Evolutionary conservation across 2,113 vertebrate genomes (phyloP).

Genomic region (Xenopus tropicalis): DNA sequence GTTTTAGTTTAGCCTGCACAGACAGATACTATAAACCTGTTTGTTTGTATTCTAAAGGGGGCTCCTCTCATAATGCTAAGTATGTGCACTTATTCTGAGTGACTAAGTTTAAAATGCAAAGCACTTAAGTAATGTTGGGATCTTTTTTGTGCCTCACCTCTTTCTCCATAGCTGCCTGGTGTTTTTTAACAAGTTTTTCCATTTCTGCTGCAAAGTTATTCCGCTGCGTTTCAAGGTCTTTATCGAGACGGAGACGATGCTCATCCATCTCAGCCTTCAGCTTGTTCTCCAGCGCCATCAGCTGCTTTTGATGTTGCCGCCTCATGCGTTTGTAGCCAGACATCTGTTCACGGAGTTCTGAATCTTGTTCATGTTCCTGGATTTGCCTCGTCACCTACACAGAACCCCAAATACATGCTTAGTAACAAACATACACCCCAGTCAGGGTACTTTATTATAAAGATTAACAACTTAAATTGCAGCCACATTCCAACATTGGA

Average conservation of each 20-base stretch:
- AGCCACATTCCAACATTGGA: no score
- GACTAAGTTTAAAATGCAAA: no score
- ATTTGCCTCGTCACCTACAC: constrained; percentile 93
- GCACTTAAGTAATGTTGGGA: no score
- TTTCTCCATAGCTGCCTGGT: constrained; percentile 94
- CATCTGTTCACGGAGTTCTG: constrained; percentile 95
- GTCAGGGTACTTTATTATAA: background rate
- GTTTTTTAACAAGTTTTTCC: constrained; percentile 97
- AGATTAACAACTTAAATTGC: no score
- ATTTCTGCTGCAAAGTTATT: constrained; percentile 94
- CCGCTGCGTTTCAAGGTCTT: constrained; percentile 95
- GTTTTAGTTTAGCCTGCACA: no score
- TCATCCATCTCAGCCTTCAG: constrained; percentile 97
- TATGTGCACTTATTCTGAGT: no score
- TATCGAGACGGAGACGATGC: constrained; percentile 93
- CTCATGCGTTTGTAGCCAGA: constrained; percentile 98
- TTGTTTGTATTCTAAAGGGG: no score
- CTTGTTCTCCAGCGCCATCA: constrained; percentile 97
- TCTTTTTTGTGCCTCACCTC: constrained; percentile 69
- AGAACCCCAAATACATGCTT: constrained; percentile 31
- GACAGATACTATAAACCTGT: no score
- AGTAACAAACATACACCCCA: background rate
- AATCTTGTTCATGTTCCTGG: constrained; percentile 97
- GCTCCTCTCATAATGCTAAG: no score
- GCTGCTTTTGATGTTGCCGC: constrained; percentile 95